These are phyloP conservation scores for Parasteatoda lunata DNA, from an alignment of 2,888 invertebrate species.

Conservation along the genomic window DNA sequence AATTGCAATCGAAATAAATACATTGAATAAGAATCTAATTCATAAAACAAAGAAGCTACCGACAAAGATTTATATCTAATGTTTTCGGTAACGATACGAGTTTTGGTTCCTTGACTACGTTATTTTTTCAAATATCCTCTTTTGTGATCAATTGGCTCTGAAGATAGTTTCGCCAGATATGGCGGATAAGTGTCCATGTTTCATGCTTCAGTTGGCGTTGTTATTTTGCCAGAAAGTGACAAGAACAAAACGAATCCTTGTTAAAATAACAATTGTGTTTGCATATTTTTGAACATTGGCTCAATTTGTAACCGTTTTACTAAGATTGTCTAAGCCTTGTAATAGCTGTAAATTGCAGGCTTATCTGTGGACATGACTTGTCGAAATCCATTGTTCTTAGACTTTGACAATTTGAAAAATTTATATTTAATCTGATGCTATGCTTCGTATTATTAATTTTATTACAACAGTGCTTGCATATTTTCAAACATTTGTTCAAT, in stretches of 20 bases:
- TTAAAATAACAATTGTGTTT: slow-evolving; percentile 1
- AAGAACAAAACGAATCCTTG: slow-evolving; percentile 22
- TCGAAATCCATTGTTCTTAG: no score
- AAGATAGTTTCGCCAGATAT: slow-evolving; percentile 44
- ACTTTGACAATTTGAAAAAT: no score
- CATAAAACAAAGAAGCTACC: slow-evolving; percentile 37
- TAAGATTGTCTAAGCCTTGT: no score
- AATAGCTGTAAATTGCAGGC: no score
- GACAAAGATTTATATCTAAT: slow-evolving; percentile 16
- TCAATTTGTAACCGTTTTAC: no score
- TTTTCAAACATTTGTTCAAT: no score
- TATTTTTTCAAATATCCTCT: slow-evolving; percentile 26
- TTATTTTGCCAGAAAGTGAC: slow-evolving; percentile 10
- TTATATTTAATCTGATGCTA: no score
- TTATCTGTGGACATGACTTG: no score
- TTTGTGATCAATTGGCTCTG: slow-evolving; percentile 35
- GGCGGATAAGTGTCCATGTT: slow-evolving; percentile 19
- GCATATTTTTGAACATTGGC: not conserved
- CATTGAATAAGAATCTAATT: slow-evolving; percentile 27
- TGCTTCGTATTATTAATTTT: no score
- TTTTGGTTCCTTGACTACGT: slow-evolving; percentile 19
- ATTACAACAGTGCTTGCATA: no score
- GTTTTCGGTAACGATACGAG: slow-evolving; percentile 22
- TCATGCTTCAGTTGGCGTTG: slow-evolving; percentile 31
- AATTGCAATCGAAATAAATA: slow-evolving; percentile 24